Evolutionary conservation across 92 coral and sea anemone species (phyloP).

Genomic region (Porites rus): DNA sequence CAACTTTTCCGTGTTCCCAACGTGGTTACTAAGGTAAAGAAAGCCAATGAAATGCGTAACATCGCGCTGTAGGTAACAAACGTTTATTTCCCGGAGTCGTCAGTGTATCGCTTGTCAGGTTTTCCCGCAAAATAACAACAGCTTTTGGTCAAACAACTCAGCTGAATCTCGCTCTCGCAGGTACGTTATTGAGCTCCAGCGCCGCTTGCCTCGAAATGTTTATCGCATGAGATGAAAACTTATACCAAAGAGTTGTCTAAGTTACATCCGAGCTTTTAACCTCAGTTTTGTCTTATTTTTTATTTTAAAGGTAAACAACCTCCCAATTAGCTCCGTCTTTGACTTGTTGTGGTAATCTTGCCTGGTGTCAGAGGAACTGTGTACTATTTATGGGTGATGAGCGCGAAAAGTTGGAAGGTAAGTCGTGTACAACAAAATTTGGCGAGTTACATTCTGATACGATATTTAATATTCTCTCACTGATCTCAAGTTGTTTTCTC

Average conservation of each 20-base stretch:
- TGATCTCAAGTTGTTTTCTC: neutral
- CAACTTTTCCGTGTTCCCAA: neutral
- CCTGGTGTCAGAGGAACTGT: neutral
- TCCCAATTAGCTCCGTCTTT: neutral
- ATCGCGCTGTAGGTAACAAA: neutral
- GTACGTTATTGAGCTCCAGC: neutral
- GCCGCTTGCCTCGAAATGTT: neutral
- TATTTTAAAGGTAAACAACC: neutral
- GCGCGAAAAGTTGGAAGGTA: conserved; percentile 34
- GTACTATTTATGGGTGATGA: conserved; percentile 14
- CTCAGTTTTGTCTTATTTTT: neutral
- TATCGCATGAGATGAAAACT: conserved; percentile 3
- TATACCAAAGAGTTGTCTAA: neutral
- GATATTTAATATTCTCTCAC: neutral
- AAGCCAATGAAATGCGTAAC: neutral
- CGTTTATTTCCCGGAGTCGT: neutral
- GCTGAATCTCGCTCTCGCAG: neutral
- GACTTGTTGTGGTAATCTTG: neutral
- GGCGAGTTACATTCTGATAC: neutral
- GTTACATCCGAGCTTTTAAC: neutral
- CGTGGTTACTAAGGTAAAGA: neutral
- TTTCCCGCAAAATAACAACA: neutral
- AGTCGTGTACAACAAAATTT: neutral
- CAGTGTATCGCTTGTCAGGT: neutral
- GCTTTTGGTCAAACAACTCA: neutral